Percentiles rank a stretch among this genome's conserved stretches.
Conservation (phyloP, 2,888 invertebrate species). For the Cremastobaeus sp. region DNA sequence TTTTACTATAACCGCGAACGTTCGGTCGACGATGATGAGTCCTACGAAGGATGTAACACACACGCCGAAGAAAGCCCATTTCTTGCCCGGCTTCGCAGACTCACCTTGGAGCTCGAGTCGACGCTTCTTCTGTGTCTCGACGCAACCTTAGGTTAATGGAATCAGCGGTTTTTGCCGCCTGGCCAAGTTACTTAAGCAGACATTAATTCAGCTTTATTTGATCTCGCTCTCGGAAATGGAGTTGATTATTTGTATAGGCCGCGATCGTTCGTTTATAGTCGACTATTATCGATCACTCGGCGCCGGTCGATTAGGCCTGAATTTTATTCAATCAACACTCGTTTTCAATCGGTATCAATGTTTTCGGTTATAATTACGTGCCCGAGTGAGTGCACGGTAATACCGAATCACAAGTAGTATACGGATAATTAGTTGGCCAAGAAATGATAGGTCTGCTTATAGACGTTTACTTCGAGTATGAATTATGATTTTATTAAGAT, state of each 20-base stretch:
- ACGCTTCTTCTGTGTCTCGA: conserved; percentile 39
- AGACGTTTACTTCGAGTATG: conserved; percentile 24
- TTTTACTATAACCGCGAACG: conserved; percentile 44
- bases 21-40: conserved; percentile 48
- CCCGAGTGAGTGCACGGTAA: conserved; percentile 24
- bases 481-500: conserved; percentile 51
- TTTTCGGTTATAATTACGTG: too few relatives aligned
- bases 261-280: background rate
- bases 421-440: conserved; percentile 29
- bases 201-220: conserved; percentile 47
- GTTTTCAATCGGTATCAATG: too few relatives aligned
- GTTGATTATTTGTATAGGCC: conserved; percentile 26
- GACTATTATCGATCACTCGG: conserved; percentile 12
- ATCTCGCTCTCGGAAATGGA: conserved; percentile 37
- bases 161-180: conserved; percentile 41
- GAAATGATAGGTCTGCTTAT: background rate
- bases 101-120: conserved; percentile 38
- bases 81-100: conserved; percentile 31
- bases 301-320: conserved; percentile 9
- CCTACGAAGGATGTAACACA: conserved; percentile 39
- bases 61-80: conserved; percentile 37
- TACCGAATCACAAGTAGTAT: conserved; percentile 17
- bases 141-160: conserved; percentile 31
- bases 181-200: conserved; percentile 41
- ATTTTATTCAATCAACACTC: conserved; percentile 27